phyloP scores from a whole-genome alignment of 1,140 invertebrate genomes.

The Andrena cerasifolii region DNA sequence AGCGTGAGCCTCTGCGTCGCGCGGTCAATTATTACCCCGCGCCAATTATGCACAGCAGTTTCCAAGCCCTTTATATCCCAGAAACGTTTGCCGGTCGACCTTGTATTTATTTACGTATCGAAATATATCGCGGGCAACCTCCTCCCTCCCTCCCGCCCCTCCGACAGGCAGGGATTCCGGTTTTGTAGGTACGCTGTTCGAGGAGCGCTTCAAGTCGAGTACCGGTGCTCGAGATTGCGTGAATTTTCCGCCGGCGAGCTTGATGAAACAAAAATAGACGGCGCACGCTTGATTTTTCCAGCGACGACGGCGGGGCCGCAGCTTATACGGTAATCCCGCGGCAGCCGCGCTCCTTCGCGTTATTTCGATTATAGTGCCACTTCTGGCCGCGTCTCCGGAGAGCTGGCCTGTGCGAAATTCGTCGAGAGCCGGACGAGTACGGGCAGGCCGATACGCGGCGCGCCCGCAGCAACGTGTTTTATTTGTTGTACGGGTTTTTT shows the following conservation, averaged over 20 bases:
- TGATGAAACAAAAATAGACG: slow-evolving; percentile 63
- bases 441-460: no score
- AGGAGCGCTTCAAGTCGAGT: slow-evolving; percentile 58
- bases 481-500: no score
- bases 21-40: slow-evolving; percentile 54
- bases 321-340: neutral
- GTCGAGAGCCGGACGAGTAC: no score
- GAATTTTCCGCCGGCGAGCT: slow-evolving; percentile 55
- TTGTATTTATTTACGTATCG: slow-evolving; percentile 79
- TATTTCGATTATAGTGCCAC: slow-evolving; percentile 20
- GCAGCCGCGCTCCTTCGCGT: neutral
- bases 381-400: neutral
- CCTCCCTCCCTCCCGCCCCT: neutral
- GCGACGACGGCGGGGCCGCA: neutral
- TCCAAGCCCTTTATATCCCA: slow-evolving; percentile 70
- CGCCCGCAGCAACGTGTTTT: no score
- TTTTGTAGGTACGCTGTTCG: slow-evolving; percentile 50
- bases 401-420: neutral
- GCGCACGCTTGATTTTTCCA: slow-evolving; percentile 45
- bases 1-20: neutral
- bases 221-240: slow-evolving; percentile 63
- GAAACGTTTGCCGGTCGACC: slow-evolving; percentile 72
- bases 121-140: slow-evolving; percentile 66
- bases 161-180: slow-evolving; percentile 50
- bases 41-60: slow-evolving; percentile 62